Evolutionary conservation across 2,888 invertebrate species (phyloP).

Genomic region (Lithophane leautieri): DNA sequence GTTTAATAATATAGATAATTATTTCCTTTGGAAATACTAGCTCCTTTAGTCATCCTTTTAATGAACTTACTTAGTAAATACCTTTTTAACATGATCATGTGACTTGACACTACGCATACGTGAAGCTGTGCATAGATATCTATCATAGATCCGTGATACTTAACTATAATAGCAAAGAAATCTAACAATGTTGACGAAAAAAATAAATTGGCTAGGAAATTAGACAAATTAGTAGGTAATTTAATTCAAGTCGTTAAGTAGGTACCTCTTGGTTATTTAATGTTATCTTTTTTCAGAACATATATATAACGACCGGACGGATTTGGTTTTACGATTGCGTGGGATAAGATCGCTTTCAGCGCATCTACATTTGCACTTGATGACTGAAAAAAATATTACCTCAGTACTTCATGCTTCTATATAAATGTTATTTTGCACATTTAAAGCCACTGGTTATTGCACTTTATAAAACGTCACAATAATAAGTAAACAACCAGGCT

Average conservation of each 20-base stretch:
- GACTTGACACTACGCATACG: constrained; percentile 1
- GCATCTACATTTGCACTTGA: constrained; percentile 48
- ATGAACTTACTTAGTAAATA: constrained; percentile 11
- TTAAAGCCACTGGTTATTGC: constrained; percentile 6
- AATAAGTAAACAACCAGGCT: neutral
- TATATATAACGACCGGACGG: neutral
- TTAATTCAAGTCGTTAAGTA: neutral
- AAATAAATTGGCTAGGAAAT: neutral
- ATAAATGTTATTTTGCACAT: constrained; percentile 34
- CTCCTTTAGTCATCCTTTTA: constrained; percentile 6
- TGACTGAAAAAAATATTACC: constrained; percentile 45
- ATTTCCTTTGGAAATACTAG: constrained; percentile 36
- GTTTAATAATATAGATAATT: constrained; percentile 18
- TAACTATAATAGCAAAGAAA: too few relatives aligned
- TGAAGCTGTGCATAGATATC: neutral
- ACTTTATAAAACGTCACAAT: constrained; percentile 3
- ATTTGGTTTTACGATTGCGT: constrained; percentile 51
- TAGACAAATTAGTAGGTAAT: neutral
- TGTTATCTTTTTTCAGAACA: constrained; percentile 11
- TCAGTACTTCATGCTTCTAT: constrained; percentile 4
- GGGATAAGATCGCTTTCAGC: constrained; percentile 37
- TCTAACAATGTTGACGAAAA: neutral
- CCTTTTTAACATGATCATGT: constrained; percentile 34
- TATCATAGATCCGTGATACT: too few relatives aligned
- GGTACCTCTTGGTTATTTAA: neutral